Evolutionary conservation across 2,797 vertebrate genomes (phyloP).

Genomic region (Eupleurogrammus muticus): DNA sequence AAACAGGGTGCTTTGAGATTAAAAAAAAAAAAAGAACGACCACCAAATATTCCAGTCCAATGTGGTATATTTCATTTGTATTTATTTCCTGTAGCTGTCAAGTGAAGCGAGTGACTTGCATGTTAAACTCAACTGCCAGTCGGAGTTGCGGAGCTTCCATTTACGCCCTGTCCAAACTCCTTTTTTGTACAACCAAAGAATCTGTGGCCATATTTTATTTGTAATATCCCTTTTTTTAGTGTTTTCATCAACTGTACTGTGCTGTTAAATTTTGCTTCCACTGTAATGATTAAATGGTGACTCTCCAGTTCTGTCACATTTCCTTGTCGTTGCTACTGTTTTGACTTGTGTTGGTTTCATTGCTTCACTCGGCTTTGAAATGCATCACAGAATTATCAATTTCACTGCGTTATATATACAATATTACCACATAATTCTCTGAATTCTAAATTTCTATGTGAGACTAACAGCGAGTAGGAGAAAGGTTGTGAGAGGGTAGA

Average conservation of each 20-base stretch:
- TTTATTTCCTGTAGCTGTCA: slow-evolving; percentile 78
- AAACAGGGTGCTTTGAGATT: slow-evolving; percentile 83
- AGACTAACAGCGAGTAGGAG: slow-evolving; percentile 47
- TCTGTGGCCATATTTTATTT: slow-evolving; percentile 76
- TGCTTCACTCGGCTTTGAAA: slow-evolving; percentile 8
- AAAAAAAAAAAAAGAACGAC: slow-evolving; percentile 46
- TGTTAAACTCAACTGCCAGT: slow-evolving; percentile 62
- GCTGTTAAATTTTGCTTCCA: slow-evolving; percentile 77
- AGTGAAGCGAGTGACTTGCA: slow-evolving; percentile 56
- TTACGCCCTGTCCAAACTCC: slow-evolving; percentile 62
- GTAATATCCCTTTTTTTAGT: slow-evolving; percentile 69
- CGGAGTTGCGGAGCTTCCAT: slow-evolving; percentile 67
- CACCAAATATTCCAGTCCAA: slow-evolving; percentile 76
- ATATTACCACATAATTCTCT: not conserved
- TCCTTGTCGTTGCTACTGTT: slow-evolving; percentile 64
- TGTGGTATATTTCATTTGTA: slow-evolving; percentile 84
- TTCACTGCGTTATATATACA: not conserved
- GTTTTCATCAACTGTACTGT: slow-evolving; percentile 76
- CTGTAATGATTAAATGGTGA: slow-evolving; percentile 81
- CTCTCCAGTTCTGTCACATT: slow-evolving; percentile 74
- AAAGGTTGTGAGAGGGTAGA: slow-evolving; percentile 51
- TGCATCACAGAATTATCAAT: slow-evolving; percentile 7
- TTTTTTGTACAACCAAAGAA: slow-evolving; percentile 67
- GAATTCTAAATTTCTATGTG: slow-evolving; percentile 17
- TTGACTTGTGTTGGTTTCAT: slow-evolving; percentile 4